Conservation (phyloP, 2,888 invertebrate species). For the Trichopria drosophilae region DNA sequence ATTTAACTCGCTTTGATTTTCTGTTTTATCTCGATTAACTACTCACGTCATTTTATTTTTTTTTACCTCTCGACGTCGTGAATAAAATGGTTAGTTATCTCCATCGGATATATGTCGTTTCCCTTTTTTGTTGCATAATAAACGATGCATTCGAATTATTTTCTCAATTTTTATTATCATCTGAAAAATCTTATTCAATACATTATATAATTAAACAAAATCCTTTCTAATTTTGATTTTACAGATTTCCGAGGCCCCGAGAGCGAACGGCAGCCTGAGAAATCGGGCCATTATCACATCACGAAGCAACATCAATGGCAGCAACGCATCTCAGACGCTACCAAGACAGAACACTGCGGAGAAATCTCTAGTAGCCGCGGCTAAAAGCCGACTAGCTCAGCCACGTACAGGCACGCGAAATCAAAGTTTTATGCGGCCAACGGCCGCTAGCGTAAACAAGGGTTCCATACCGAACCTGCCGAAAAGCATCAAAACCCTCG, state of each 20-base stretch:
- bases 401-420: conserved; percentile 42
- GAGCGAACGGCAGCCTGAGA: conserved; percentile 9
- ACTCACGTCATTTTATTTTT: no score
- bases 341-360: conserved; percentile 30
- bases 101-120: no score
- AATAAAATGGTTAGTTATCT: no score
- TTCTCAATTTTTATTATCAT: no score
- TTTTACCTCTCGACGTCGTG: no score
- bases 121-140: no score
- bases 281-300: conserved; percentile 41
- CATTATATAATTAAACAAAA: conserved; percentile 36
- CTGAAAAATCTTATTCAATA: conserved; percentile 42
- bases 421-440: conserved; percentile 81
- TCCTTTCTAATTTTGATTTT: conserved; percentile 7
- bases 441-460: conserved; percentile 81
- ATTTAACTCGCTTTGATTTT: no score
- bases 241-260: no score
- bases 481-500: conserved; percentile 51
- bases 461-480: conserved; percentile 58
- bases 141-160: no score
- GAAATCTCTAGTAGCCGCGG: conserved; percentile 21
- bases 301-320: conserved; percentile 60
- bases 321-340: conserved; percentile 54
- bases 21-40: no score
- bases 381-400: conserved; percentile 45